Evolutionary conservation across 2,797 vertebrate species (phyloP).

Genomic region (Propithecus deckenii): DNA sequence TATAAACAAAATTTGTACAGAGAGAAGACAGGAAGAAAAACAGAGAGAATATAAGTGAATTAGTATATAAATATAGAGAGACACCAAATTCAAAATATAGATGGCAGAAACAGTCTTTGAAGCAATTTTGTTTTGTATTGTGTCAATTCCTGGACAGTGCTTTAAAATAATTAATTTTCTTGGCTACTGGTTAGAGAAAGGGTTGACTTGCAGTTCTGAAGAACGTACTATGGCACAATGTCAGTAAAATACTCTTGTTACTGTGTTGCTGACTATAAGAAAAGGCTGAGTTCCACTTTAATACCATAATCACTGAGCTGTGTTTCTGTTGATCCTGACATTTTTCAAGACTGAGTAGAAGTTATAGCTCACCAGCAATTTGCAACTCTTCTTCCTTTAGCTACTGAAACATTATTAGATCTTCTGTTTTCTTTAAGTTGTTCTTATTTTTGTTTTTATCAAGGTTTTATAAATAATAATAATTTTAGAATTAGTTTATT

Average conservation of each 20-base stretch:
- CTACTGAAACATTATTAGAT: not conserved
- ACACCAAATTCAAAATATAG: not conserved
- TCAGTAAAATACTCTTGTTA: not conserved
- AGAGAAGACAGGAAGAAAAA: not conserved
- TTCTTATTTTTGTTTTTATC: not conserved
- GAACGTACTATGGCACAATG: not conserved
- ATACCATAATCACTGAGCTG: not conserved
- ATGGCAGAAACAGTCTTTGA: not conserved
- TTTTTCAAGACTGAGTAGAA: not conserved
- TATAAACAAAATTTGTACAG: not conserved
- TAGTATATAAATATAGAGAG: not conserved
- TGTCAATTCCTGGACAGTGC: not conserved
- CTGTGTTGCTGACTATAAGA: not conserved
- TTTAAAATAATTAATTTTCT: not conserved
- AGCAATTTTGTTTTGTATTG: not conserved
- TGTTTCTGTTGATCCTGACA: not conserved
- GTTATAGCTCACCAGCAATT: not conserved
- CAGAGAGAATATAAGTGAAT: not conserved
- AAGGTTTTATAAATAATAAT: not conserved
- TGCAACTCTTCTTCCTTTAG: not conserved
- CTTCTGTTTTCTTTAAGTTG: not conserved
- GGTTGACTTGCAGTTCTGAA: not conserved
- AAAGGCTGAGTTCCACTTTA: not conserved
- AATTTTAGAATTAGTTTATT: not conserved
- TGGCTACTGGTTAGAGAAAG: not conserved